Conservation (phyloP, 2,888 invertebrate species). For the Globia sparganii region DNA sequence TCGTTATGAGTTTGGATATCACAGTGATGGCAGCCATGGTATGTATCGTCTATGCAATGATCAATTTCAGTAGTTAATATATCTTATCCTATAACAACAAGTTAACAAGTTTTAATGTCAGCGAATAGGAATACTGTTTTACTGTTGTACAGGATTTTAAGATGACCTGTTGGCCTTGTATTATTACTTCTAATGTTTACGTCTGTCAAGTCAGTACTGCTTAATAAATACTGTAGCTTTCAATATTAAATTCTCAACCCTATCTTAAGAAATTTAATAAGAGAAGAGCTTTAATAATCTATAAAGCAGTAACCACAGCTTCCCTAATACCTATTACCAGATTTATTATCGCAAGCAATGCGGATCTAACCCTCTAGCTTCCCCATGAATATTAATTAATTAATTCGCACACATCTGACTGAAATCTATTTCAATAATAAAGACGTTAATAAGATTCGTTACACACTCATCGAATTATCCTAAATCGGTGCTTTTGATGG, state of each 20-base stretch:
- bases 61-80: background rate
- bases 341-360: conserved; percentile 24
- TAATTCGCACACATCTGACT: conserved; percentile 21
- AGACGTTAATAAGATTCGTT: conserved; percentile 32
- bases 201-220: background rate
- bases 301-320: conserved; percentile 13
- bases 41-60: background rate
- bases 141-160: background rate
- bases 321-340: conserved; percentile 38
- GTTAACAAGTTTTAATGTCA: background rate
- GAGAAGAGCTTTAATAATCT: conserved; percentile 14
- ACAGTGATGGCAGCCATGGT: background rate
- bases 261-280: background rate
- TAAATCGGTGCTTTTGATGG: conserved; percentile 3
- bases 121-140: background rate
- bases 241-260: background rate
- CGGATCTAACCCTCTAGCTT: conserved; percentile 17
- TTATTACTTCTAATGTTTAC: background rate
- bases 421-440: conserved; percentile 40
- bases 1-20: background rate
- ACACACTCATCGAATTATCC: background rate
- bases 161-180: too few species aligned
- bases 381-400: conserved; percentile 48
- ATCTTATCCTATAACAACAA: background rate
- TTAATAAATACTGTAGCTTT: background rate